Conservation (phyloP, 2,797 vertebrate species). For the Pseudochromis fuscus region DNA sequence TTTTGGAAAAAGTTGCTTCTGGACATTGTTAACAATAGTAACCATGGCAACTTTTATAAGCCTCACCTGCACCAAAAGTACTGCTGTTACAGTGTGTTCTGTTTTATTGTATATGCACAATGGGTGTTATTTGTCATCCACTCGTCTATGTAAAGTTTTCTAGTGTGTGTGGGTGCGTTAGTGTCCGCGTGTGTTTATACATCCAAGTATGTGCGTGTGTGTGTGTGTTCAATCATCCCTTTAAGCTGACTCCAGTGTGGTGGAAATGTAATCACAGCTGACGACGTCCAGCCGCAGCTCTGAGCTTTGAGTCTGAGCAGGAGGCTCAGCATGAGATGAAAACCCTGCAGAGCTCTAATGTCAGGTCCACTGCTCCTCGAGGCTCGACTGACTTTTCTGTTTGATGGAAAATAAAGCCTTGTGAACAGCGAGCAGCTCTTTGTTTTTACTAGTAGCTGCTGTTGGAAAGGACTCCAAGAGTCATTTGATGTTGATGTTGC, state of each 20-base stretch:
- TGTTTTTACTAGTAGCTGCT: constrained; percentile 11
- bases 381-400: constrained; percentile 24
- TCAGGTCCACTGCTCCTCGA: constrained; percentile 43
- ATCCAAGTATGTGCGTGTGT: constrained; percentile 5
- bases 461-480: constrained; percentile 32
- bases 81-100: background rate
- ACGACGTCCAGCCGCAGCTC: constrained; percentile 33
- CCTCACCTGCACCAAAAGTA: background rate
- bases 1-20: constrained; percentile 8
- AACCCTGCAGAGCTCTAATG: constrained; percentile 52
- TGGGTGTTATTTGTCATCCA: background rate
- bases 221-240: constrained; percentile 27
- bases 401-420: constrained; percentile 49
- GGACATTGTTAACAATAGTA: constrained; percentile 36
- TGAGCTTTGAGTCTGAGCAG: constrained; percentile 35
- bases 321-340: constrained; percentile 53
- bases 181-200: background rate
- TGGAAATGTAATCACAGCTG: constrained; percentile 48
- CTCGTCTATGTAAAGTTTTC: background rate
- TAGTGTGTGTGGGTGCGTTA: background rate
- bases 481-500: constrained; percentile 49
- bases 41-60: constrained; percentile 36
- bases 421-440: constrained; percentile 18
- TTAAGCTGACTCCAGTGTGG: constrained; percentile 14
- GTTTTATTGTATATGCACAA: background rate